Evolutionary conservation across 2,888 invertebrate genomes (phyloP).

Genomic region (Smittia sp.): DNA sequence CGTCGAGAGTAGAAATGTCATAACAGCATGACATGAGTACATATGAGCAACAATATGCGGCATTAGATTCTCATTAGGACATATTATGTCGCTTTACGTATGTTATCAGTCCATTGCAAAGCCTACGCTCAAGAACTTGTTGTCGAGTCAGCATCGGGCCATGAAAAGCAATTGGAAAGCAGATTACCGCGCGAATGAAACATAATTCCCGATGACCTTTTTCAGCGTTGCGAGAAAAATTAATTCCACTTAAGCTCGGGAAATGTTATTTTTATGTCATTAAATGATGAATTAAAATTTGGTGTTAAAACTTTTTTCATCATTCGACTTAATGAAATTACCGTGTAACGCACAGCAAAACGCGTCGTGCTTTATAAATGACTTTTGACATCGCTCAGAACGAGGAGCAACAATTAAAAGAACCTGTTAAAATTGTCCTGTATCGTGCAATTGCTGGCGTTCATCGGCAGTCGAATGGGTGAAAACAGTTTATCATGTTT

Average conservation of each 20-base stretch:
- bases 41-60: not conserved
- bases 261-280: conserved; percentile 3
- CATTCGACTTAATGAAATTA: not conserved
- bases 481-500: not conserved
- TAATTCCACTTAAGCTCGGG: not conserved
- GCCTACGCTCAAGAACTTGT: not conserved
- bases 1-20: not conserved
- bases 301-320: not conserved
- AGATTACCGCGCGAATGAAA: not conserved
- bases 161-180: too few relatives aligned
- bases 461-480: not conserved
- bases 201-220: conserved; percentile 6
- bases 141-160: not conserved
- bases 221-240: not conserved
- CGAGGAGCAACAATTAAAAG: not conserved
- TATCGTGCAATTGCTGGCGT: not conserved
- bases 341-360: not conserved
- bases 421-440: too few relatives aligned
- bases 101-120: not conserved
- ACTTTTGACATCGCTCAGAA: not conserved
- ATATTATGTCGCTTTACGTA: not conserved
- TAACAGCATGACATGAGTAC: not conserved
- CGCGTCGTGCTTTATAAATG: not conserved
- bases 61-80: conserved; percentile 7
- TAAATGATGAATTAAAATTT: conserved; percentile 3